These are phyloP conservation scores for Parapsyche elsis DNA, from an alignment of 1,140 invertebrate species.

Conservation along the genomic window DNA sequence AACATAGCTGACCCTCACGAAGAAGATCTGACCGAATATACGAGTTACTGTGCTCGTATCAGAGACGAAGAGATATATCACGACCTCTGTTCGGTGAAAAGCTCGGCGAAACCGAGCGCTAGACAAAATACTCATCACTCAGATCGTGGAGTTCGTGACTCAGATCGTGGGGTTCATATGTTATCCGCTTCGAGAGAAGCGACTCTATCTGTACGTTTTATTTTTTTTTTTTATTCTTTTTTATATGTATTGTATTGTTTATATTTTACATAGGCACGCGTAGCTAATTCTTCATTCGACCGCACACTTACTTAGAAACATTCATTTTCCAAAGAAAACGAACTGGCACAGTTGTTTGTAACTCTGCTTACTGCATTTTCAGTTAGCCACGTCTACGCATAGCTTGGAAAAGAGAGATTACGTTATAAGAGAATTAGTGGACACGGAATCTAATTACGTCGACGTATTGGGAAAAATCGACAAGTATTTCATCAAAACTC, in stretches of 20 bases:
- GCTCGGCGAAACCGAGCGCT: slow-evolving; percentile 38
- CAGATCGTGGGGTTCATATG: slow-evolving; percentile 44
- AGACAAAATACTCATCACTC: slow-evolving; percentile 52
- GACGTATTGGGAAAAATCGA: slow-evolving; percentile 92
- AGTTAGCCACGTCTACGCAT: slow-evolving; percentile 70
- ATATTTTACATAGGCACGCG: neutral
- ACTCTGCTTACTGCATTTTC: slow-evolving; percentile 53
- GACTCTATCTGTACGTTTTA: slow-evolving; percentile 36
- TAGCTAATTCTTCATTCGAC: neutral
- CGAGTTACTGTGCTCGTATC: slow-evolving; percentile 74
- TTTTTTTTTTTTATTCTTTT: slow-evolving; percentile 24
- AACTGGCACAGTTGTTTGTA: no score
- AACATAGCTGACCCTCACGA: slow-evolving; percentile 24
- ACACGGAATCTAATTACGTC: slow-evolving; percentile 97
- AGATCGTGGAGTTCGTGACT: slow-evolving; percentile 56
- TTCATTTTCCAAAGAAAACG: no score
- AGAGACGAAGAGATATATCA: slow-evolving; percentile 85
- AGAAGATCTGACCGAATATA: slow-evolving; percentile 71
- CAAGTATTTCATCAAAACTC: slow-evolving; percentile 81
- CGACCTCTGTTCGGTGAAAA: slow-evolving; percentile 77
- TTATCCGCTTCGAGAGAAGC: slow-evolving; percentile 56
- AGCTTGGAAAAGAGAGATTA: slow-evolving; percentile 92
- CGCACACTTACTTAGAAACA: no score
- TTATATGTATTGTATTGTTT: neutral
- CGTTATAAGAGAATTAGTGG: slow-evolving; percentile 94